Evolutionary conservation across 2,797 vertebrate species (phyloP), one percentile per base, ranked within the genome.

Genomic region (Gymnocypris eckloni): DNA sequence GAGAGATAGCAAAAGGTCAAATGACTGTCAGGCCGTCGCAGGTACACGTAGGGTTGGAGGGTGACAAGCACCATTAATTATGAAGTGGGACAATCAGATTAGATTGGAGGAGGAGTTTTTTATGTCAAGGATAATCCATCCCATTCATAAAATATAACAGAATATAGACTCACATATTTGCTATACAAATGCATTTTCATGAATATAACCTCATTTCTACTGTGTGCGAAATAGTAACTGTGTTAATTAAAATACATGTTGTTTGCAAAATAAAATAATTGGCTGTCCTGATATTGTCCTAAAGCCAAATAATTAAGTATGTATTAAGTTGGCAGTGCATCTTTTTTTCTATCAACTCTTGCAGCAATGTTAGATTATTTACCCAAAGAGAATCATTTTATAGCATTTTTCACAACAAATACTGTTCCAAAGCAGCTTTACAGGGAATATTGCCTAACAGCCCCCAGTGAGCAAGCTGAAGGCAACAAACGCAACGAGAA

Each of bases 1-100:
- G 80, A 77, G 88, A 89, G 13, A 80, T 89, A 87, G 70, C 75
- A 91, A 92, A 94, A 94, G 92, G 93, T 94, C 91, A 93, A 88
- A 91, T 45, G 87, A 84, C 86, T 81, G 82, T 84, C 84, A 83
- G 84, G 78, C 84, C 87, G 86, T 82, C 86, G 86, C 87, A 88
- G 76, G 83, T 83, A 39, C 0, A 39, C 0, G n/a, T 67, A 59
- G 79, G 69, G 87, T 82, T 85, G 20, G 73, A 50, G 61, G 86
- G 67, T 89, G 87, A 87, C 90, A 90, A 71, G 43, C 45, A 8
- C 52, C 54, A 70, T 86, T 86, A 86, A 88, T 87, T 81, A 84
- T 82, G 9, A 83, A 70, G 28, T 16, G 18, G 20, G 16, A 80
- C 54, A 25, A 56, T 69, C 37, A 79, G 73, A 70, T 59, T 39